Conservation (phyloP, 2,888 invertebrate species). For the Hedychridium roseum region DNA sequence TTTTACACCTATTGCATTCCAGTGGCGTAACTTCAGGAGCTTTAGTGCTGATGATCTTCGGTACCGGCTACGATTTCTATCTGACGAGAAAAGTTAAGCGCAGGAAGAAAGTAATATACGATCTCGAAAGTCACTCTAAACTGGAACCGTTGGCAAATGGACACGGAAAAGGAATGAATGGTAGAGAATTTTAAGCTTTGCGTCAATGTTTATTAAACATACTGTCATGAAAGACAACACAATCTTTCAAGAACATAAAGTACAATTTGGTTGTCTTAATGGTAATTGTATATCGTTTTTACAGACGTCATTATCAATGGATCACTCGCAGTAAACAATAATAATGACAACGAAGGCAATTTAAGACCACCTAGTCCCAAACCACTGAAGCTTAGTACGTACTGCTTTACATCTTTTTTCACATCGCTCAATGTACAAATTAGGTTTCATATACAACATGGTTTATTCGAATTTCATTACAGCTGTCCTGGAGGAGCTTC, state of each 20-base stretch:
- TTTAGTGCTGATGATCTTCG: constrained; percentile 69
- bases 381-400: constrained; percentile 49
- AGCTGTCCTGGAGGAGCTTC: constrained; percentile 56
- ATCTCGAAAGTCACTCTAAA: constrained; percentile 57
- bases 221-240: too few relatives aligned
- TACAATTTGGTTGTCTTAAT: background rate
- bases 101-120: constrained; percentile 46
- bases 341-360: constrained; percentile 42
- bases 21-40: constrained; percentile 69
- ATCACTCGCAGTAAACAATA: constrained; percentile 34
- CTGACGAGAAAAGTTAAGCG: constrained; percentile 40
- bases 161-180: constrained; percentile 48
- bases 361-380: constrained; percentile 42
- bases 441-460: background rate
- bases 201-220: too few relatives aligned
- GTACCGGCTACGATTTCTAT: constrained; percentile 77
- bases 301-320: constrained; percentile 46
- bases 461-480: too few relatives aligned
- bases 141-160: constrained; percentile 48
- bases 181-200: too few relatives aligned
- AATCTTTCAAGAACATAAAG: too few relatives aligned
- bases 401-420: constrained; percentile 7
- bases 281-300: background rate
- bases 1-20: constrained; percentile 45
- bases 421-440: background rate